Conservation (phyloP, 2,888 invertebrate genomes). For the Stenchaetothrips biformis region DNA sequence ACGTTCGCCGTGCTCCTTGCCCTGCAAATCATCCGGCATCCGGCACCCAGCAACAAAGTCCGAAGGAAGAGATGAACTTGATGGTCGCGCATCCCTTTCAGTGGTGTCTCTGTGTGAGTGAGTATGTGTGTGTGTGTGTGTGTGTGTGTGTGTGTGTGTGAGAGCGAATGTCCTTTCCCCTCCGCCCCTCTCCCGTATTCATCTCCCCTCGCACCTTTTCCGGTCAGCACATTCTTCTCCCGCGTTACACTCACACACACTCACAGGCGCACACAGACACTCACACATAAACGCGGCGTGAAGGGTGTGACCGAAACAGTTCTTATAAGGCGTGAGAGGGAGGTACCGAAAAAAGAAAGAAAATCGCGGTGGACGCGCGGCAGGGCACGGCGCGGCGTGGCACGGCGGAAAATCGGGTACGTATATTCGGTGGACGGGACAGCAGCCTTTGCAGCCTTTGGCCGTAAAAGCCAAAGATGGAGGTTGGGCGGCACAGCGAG, state of each 20-base stretch:
- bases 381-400: too few species aligned
- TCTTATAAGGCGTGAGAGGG: conserved; percentile 10
- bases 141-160: not conserved
- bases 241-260: not conserved
- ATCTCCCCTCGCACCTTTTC: too few species aligned
- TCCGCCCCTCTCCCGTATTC: too few species aligned
- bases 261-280: not conserved
- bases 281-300: not conserved
- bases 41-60: not conserved
- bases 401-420: conserved; percentile 16
- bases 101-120: not conserved
- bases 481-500: not conserved
- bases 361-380: not conserved
- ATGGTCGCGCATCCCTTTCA: not conserved
- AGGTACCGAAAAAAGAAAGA: not conserved
- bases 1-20: not conserved
- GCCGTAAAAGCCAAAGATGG: conserved; percentile 22
- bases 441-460: not conserved
- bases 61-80: not conserved
- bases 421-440: conserved; percentile 7
- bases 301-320: conserved; percentile 6
- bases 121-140: not conserved
- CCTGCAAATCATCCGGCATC: not conserved
- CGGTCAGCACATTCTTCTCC: too few species aligned
- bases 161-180: too few species aligned